Evolutionary conservation across 2,113 vertebrate genomes (phyloP), one percentile per base, ranked within the genome.

Genomic region (Genyomyrus donnyi): DNA sequence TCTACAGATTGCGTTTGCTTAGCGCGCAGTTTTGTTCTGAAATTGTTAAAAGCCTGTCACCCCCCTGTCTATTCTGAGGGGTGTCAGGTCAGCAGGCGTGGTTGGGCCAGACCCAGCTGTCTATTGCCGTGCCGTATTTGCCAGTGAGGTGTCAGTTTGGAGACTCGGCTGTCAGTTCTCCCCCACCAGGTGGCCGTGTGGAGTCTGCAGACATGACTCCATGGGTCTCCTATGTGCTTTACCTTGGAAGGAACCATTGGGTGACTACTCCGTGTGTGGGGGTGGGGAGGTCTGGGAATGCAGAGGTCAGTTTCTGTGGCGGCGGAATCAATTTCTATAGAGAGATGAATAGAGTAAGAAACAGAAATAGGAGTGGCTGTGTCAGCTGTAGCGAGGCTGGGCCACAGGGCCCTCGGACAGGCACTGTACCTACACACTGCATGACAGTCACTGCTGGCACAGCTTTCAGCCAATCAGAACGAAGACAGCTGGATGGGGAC

Each of bases 271-370:
- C 19, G 31, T 88, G 58, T 66, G 24, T 9, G n/a, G 86, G n/a
- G n/a, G 24, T 48, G 56, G 17, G 62, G 27, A 19, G 62, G 21
- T 24, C 35, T 17, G 88, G 45, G 39, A 42, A 48, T 17, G 21
- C 24, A 17, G n/a, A 27, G 88, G 88, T 88, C 88, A 88, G 42
- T 27, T 88, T 8, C 62, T 70, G 88, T 88, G 62, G 88, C 10
- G 70, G 58, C 35, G 2, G 24, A 49, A 88, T 74, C 58, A 17
- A 88, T 88, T 74, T 88, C 88, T 21, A 48, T 88, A 66, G 56
- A 88, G 7, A 46, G 62, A 70, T 70, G 56, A 88, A 70, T 70
- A 70, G 62, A 70, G 15, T 80, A 80, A 80, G 74, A 45, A 42
- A 45, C 42, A n/a, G 56, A 88, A 88, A 70, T 48, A 15, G 45